phyloP scores from a whole-genome alignment of 1,140 invertebrate species.

The Drosophila grimshawi region DNA sequence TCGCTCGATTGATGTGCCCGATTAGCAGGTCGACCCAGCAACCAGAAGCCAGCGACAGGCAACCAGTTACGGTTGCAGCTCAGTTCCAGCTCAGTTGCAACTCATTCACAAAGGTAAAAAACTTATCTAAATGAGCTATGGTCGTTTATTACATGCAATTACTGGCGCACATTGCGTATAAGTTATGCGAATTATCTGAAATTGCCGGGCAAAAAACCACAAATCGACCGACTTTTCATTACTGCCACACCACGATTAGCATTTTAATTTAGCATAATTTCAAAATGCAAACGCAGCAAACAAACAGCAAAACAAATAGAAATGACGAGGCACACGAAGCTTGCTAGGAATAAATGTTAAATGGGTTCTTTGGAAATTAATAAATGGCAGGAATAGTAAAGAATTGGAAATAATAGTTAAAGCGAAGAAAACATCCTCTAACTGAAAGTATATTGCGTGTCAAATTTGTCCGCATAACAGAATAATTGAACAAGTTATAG shows the following conservation, averaged over 20 bases:
- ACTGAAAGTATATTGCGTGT: slow-evolving; percentile 15
- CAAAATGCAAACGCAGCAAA: slow-evolving; percentile 34
- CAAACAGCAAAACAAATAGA: slow-evolving; percentile 10
- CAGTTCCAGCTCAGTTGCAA: neutral
- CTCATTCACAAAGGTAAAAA: slow-evolving; percentile 43
- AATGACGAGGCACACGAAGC: slow-evolving; percentile 20
- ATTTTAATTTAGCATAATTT: slow-evolving; percentile 71
- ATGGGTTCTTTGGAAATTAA: slow-evolving; percentile 48
- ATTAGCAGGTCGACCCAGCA: slow-evolving; percentile 25
- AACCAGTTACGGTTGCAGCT: slow-evolving; percentile 29
- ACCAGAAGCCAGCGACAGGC: neutral
- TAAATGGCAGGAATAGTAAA: slow-evolving; percentile 38
- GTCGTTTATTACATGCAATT: slow-evolving; percentile 70
- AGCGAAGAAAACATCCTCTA: neutral
- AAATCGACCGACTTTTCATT: slow-evolving; percentile 70
- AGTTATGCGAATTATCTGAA: slow-evolving; percentile 61
- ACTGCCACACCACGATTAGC: slow-evolving; percentile 45
- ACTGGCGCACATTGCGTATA: slow-evolving; percentile 66
- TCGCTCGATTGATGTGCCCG: slow-evolving; percentile 44
- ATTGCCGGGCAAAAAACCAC: slow-evolving; percentile 44
- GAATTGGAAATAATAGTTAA: slow-evolving; percentile 16
- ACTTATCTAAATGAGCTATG: slow-evolving; percentile 73
- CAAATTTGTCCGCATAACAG: too few relatives aligned
- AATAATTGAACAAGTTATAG: too few relatives aligned
- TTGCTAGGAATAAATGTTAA: slow-evolving; percentile 1